Conservation (phyloP, 2,888 invertebrate genomes). For the Eupithecia pulchellata region DNA sequence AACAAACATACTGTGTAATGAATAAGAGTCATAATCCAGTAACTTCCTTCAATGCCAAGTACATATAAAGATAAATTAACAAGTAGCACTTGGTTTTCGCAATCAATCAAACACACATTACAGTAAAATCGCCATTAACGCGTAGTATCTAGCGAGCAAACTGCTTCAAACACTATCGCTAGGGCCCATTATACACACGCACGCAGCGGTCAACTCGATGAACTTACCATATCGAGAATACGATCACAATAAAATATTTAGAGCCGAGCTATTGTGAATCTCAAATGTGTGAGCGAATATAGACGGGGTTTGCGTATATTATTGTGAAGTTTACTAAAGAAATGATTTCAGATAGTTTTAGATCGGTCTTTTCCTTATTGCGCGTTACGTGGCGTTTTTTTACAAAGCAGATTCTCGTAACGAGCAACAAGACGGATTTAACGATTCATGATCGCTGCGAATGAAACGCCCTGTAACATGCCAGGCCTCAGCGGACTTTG, state of each 20-base stretch:
- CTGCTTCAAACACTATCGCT: neutral
- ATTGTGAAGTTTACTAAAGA: too few relatives aligned
- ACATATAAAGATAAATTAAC: neutral
- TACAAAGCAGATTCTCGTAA: too few relatives aligned
- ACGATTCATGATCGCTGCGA: too few relatives aligned
- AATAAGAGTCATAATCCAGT: neutral
- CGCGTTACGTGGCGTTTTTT: too few relatives aligned
- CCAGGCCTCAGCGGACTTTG: too few relatives aligned
- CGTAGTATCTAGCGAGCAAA: neutral
- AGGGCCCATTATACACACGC: neutral
- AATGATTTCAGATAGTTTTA: too few relatives aligned
- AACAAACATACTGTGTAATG: neutral
- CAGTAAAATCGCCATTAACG: neutral
- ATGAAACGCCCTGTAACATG: too few relatives aligned
- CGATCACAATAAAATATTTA: slow-evolving; percentile 44
- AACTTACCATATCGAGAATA: slow-evolving; percentile 40
- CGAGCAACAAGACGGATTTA: too few relatives aligned
- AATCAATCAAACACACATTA: slow-evolving; percentile 7
- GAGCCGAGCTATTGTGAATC: slow-evolving; percentile 29
- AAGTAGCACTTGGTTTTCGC: slow-evolving; percentile 3
- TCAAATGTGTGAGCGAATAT: slow-evolving; percentile 8
- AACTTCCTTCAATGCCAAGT: neutral
- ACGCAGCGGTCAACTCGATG: slow-evolving; percentile 20
- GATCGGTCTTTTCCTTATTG: too few relatives aligned
- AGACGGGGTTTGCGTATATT: slow-evolving; percentile 3